Conservation (phyloP, 2,797 vertebrate species). For the Gallinago nigripennis region DNA sequence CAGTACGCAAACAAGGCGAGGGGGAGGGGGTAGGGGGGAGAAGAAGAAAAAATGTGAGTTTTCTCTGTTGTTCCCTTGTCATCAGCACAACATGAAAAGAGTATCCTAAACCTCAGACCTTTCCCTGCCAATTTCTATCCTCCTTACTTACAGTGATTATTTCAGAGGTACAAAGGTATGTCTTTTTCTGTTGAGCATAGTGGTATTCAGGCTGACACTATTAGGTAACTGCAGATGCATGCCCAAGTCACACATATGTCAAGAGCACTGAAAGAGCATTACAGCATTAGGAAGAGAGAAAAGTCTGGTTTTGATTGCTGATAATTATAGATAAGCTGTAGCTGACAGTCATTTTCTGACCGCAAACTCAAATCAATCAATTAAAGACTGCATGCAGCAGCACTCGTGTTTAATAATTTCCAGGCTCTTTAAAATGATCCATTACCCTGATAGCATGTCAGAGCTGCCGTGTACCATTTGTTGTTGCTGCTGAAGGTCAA, state of each 20-base stretch:
- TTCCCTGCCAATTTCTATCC: not conserved
- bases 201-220: not conserved
- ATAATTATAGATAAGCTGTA: conserved; percentile 84
- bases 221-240: conserved; percentile 36
- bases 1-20: not conserved
- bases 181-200: not conserved
- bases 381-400: conserved; percentile 77
- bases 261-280: conserved; percentile 47
- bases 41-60: not conserved
- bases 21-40: rapidly evolving
- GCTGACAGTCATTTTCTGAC: conserved; percentile 82
- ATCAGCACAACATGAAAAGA: not conserved
- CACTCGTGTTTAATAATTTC: conserved; percentile 76
- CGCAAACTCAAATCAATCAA: conserved; percentile 82
- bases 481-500: conserved; percentile 61
- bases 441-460: conserved; percentile 61
- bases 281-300: conserved; percentile 65
- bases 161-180: not conserved
- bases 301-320: conserved; percentile 80
- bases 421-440: conserved; percentile 75
- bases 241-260: conserved; percentile 44
- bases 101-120: not conserved
- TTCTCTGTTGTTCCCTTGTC: not conserved
- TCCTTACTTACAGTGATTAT: not conserved
- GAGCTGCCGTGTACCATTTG: conserved; percentile 61